Conservation (phyloP, 2,888 invertebrate genomes). For the Hirtodrosophila alboralis region DNA sequence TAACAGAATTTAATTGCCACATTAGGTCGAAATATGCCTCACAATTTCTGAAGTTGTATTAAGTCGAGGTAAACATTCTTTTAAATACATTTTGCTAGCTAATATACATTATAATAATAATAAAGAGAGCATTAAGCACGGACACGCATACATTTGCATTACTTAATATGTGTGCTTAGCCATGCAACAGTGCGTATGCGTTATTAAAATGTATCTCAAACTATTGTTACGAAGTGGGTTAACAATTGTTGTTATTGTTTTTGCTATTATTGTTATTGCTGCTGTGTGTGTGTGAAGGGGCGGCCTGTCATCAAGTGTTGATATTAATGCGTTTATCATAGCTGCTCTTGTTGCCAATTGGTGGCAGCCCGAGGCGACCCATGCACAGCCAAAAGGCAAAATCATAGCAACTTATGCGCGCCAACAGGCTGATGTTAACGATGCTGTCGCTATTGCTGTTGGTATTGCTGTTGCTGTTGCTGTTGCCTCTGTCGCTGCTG, state of each 20-base stretch:
- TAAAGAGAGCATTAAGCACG: conserved; percentile 20
- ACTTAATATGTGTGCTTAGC: background rate
- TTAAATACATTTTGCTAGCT: conserved; percentile 9
- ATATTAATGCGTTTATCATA: conserved; percentile 24
- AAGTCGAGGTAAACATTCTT: too few relatives aligned
- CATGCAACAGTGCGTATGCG: conserved; percentile 40
- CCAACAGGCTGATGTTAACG: conserved; percentile 51
- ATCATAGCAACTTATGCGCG: conserved; percentile 45
- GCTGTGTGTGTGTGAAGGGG: conserved; percentile 2
- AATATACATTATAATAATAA: conserved; percentile 16
- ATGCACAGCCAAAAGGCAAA: conserved; percentile 12
- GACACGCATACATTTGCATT: conserved; percentile 17
- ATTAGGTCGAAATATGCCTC: too few relatives aligned
- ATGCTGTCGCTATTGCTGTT: conserved; percentile 30
- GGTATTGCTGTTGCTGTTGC: conserved; percentile 25
- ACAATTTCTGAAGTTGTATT: too few relatives aligned
- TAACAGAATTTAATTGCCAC: too few relatives aligned
- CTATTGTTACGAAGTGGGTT: conserved; percentile 21
- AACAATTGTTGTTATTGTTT: conserved; percentile 8
- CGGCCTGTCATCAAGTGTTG: conserved; percentile 14
- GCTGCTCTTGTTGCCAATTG: conserved; percentile 27
- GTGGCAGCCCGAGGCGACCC: conserved; percentile 26
- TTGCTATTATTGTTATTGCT: background rate
- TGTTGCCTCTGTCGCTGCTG: conserved; percentile 19
- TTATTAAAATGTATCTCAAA: conserved; percentile 26